Evolutionary conservation across 1,140 invertebrate genomes (phyloP), one percentile per base, ranked within the genome.

Genomic region (Sminthurides bifidus): DNA sequence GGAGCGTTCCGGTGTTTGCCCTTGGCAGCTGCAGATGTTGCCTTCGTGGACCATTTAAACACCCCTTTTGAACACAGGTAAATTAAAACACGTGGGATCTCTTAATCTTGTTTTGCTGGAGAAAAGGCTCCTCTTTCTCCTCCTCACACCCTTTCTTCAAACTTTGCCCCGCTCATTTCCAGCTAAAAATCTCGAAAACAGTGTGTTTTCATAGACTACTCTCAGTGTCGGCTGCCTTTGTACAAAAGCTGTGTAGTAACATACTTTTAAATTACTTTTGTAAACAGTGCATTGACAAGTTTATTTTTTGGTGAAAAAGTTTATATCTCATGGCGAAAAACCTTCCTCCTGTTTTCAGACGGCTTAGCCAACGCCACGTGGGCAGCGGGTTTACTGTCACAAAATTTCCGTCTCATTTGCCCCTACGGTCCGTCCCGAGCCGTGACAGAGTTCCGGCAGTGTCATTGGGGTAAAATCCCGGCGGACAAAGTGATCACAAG

Each of bases 401-500:
- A 27, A 10, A 58, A 59, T 29, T 64, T 64, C 59, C 56, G 63
- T 24, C 43, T 64, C 2, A 57, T 64, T 23, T 64, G 63, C 50
- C 63, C 63, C 0, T 54, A 51, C 23, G 63, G 59, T 12, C 63
- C 63, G 6, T 50, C 56, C 2, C 23, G 63, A 19, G 31, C 54
- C 27, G 52, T 64, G 14, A 64, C 63, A 10, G 63, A 64, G 41
- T 64, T 64, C 26, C 55, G 59, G 12, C 63, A 64, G 44, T 64
- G 63, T 56, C 63, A 64, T 55, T 64, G 63, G 63, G 63, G 63
- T 6, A 56, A 52, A 46, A 54, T 64, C 26, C 59, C 63, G 12
- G 43, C 59, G 8, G 59, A 64, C 41, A 64, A 64, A 41, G 55
- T 61, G 46, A 57, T 61, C 35, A 61, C 59, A 21, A 51, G 31